Percentiles rank a stretch among this genome's conserved stretches.
These are phyloP conservation scores for Diadophis punctatus DNA, from an alignment of 2,113 vertebrate genomes.

Conservation along the genomic window DNA sequence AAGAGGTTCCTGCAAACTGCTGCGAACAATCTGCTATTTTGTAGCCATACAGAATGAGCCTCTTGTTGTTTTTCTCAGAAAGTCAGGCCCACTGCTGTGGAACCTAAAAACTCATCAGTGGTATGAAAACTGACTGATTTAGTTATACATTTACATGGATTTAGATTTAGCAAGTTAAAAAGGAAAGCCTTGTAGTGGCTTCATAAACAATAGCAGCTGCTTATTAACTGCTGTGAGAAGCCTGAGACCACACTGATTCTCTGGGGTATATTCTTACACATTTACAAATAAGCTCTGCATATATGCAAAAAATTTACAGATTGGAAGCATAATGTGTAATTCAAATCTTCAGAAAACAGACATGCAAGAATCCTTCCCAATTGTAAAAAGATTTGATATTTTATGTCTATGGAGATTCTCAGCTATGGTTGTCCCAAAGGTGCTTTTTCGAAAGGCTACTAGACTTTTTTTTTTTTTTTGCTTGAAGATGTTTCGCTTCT, in stretches of 20 bases:
- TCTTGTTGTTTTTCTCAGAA: background rate
- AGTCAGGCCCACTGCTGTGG: background rate
- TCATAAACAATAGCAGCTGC: background rate
- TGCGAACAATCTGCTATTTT: background rate
- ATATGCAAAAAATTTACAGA: background rate
- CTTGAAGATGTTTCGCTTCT: background rate
- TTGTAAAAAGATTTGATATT: background rate
- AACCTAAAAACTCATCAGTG: background rate
- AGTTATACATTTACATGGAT: background rate
- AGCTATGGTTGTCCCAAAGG: background rate
- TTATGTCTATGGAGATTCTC: background rate
- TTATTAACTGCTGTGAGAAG: background rate
- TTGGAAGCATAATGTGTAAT: background rate
- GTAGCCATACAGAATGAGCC: background rate
- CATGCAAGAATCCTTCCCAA: background rate
- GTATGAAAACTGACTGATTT: background rate
- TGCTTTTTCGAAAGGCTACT: background rate
- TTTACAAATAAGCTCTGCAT: background rate
- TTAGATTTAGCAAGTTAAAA: background rate
- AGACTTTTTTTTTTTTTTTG: background rate
- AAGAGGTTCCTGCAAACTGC: background rate
- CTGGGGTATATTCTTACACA: background rate
- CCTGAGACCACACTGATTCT: background rate
- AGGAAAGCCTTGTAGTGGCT: background rate
- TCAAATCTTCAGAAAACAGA: background rate